Percentiles rank a stretch among this genome's conserved stretches.
phyloP scores from a whole-genome alignment of 2,797 vertebrate genomes.

The Crocodylus rhombifer region DNA sequence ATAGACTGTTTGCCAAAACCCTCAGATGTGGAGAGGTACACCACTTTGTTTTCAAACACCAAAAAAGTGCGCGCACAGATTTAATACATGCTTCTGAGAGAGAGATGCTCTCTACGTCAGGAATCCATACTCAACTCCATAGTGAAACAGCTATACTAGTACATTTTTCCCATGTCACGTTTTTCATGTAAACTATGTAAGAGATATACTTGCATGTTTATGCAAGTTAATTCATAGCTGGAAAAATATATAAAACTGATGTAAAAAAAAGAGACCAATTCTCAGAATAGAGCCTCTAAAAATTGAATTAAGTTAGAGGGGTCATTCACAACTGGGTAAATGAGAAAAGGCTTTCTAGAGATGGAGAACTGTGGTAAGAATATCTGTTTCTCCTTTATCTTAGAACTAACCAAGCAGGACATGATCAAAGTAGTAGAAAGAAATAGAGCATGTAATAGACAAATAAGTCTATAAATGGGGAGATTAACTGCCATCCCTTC shows the following conservation, averaged over 20 bases:
- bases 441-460: constrained; percentile 45
- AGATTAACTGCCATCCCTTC: constrained; percentile 37
- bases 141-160: constrained; percentile 22
- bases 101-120: constrained; percentile 26
- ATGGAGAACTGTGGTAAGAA: constrained; percentile 19
- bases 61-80: constrained; percentile 63
- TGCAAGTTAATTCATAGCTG: neutral
- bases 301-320: neutral
- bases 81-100: constrained; percentile 52
- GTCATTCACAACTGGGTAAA: neutral
- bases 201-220: neutral
- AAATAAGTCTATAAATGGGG: constrained; percentile 20
- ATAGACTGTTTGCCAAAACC: constrained; percentile 48
- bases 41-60: constrained; percentile 57
- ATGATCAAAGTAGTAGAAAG: constrained; percentile 43
- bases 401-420: constrained; percentile 21
- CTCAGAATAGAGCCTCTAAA: constrained; percentile 6
- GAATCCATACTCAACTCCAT: constrained; percentile 26
- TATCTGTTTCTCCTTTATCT: constrained; percentile 28
- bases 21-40: constrained; percentile 35
- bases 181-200: neutral
- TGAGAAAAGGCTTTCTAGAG: neutral
- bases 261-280: neutral
- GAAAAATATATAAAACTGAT: constrained; percentile 9
- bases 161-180: constrained; percentile 5